Evolutionary conservation across 2,888 invertebrate species (phyloP).

Genomic region (Digitonthophagus gazella): DNA sequence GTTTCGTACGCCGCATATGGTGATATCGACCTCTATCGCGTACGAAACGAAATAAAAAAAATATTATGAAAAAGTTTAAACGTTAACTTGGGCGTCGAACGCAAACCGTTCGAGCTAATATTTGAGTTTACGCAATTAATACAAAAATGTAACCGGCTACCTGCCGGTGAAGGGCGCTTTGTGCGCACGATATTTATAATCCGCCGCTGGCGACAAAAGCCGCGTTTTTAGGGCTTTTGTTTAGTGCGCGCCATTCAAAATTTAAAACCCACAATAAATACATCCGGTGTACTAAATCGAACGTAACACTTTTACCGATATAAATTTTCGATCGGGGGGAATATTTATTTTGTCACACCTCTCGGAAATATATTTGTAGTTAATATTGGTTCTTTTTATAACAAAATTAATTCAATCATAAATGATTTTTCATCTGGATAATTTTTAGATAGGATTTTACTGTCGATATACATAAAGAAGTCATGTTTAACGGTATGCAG

Average conservation of each 20-base stretch:
- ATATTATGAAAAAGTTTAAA: no score
- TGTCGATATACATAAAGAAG: no score
- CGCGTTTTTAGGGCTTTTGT: background rate
- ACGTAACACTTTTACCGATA: background rate
- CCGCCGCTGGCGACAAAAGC: background rate
- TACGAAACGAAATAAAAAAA: background rate
- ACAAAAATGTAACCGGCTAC: background rate
- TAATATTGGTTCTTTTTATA: no score
- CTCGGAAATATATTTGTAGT: no score
- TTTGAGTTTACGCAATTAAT: background rate
- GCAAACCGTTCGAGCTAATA: background rate
- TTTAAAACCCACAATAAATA: background rate
- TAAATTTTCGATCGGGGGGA: background rate
- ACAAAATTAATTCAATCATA: no score
- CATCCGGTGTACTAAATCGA: background rate
- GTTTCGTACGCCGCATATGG: background rate
- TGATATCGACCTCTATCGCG: background rate
- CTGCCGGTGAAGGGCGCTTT: background rate
- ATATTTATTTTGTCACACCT: background rate
- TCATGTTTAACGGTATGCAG: no score
- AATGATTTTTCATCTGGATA: no score
- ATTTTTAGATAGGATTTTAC: no score
- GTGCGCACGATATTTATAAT: background rate
- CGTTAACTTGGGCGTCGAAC: background rate
- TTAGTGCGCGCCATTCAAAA: background rate